Conservation (phyloP, 2,888 invertebrate genomes). For the Pristionchus maxplancki region DNA sequence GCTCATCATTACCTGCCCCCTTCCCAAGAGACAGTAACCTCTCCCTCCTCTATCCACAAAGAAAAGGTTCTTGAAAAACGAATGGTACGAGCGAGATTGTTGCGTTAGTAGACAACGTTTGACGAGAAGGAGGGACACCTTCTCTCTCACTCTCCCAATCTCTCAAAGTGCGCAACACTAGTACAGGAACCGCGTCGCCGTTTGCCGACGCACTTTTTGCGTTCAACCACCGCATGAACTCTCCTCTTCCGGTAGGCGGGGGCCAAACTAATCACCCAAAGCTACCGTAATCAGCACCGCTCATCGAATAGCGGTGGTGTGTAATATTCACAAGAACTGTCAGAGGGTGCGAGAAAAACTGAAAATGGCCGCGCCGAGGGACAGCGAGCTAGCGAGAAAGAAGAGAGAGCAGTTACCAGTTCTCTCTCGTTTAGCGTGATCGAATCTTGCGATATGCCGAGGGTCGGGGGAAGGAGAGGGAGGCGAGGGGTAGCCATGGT, state of each 20-base stretch:
- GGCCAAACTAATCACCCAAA: neutral
- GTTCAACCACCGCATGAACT: neutral
- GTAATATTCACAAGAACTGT: neutral
- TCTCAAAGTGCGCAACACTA: neutral
- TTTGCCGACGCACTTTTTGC: slow-evolving; percentile 1
- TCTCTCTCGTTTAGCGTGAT: neutral
- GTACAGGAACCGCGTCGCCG: neutral
- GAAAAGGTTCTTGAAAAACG: slow-evolving; percentile 5
- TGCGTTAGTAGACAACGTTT: slow-evolving; percentile 7
- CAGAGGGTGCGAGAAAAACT: slow-evolving; percentile 16
- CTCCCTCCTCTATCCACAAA: neutral
- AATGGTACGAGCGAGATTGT: neutral
- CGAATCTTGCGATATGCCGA: neutral
- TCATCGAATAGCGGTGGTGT: neutral
- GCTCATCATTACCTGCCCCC: neutral
- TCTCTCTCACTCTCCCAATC: neutral
- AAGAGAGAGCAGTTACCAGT: neutral
- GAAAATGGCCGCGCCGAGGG: neutral
- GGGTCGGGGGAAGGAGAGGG: too few species aligned
- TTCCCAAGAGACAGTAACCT: neutral
- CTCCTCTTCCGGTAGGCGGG: too few species aligned
- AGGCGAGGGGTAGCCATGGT: too few species aligned
- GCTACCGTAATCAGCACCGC: neutral
- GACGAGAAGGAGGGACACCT: neutral
- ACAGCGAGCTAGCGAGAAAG: neutral